These are phyloP conservation scores for Albula goreensis DNA, from an alignment of 2,113 vertebrate species.

Conservation along the genomic window DNA sequence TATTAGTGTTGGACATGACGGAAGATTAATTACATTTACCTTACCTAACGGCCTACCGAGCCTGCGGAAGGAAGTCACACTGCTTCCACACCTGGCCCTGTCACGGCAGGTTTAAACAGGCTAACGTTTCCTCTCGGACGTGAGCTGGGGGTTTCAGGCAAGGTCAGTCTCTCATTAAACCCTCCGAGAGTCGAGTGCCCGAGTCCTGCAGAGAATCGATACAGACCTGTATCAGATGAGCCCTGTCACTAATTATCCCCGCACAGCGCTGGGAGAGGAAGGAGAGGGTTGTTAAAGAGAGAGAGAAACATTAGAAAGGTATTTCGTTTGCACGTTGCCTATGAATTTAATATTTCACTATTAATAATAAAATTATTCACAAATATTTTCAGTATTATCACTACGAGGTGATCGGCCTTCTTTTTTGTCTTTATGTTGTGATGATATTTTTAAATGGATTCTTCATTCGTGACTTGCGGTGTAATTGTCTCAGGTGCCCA, in stretches of 20 bases:
- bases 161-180: neutral
- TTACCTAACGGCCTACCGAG: neutral
- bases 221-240: neutral
- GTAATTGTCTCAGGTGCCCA: conserved; percentile 21
- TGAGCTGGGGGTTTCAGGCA: neutral
- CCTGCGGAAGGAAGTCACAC: neutral
- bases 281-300: neutral
- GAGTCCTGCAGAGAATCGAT: neutral
- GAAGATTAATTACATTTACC: conserved; percentile 4
- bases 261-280: neutral
- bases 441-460: conserved; percentile 11
- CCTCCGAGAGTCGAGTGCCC: neutral
- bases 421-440: neutral
- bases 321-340: neutral
- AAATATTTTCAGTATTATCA: too few species aligned
- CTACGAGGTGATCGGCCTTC: too few species aligned
- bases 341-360: neutral
- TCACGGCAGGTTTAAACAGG: neutral
- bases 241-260: neutral
- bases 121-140: neutral
- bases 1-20: conserved; percentile 5
- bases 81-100: conserved; percentile 7
- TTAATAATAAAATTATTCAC: too few species aligned
- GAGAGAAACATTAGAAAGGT: neutral
- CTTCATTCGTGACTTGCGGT: neutral